A percentile compares a stretch with the other conserved stretches of the same genome.
Evolutionary conservation across 2,888 invertebrate genomes (phyloP).

Genomic region (Calliopum simillimum): DNA sequence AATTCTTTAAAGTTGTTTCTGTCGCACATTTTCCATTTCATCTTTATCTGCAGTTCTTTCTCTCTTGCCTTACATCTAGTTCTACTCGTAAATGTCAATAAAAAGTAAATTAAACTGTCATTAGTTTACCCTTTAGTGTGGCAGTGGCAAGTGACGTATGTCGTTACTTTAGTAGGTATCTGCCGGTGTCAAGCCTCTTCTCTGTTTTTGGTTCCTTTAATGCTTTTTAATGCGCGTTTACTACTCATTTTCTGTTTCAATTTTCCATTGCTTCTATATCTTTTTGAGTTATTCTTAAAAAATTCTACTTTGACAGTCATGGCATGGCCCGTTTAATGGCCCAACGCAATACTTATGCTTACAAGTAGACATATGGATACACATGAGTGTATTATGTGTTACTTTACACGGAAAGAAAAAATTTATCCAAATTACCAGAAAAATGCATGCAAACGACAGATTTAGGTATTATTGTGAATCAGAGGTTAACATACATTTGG

Average conservation of each 20-base stretch:
- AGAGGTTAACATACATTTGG: too few species aligned
- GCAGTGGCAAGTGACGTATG: slow-evolving; percentile 2
- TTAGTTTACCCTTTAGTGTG: slow-evolving; percentile 62
- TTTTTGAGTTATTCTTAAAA: background rate
- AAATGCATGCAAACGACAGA: too few species aligned
- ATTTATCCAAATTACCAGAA: too few species aligned
- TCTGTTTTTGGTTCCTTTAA: background rate
- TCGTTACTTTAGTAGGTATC: slow-evolving; percentile 6
- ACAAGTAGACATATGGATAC: too few species aligned
- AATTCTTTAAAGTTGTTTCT: background rate
- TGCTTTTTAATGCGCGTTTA: background rate
- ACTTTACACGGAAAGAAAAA: too few species aligned
- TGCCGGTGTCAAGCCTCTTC: background rate
- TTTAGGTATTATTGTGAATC: too few species aligned
- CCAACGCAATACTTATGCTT: background rate
- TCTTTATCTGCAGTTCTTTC: slow-evolving; percentile 13
- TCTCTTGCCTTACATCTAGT: slow-evolving; percentile 5
- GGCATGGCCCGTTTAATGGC: slow-evolving; percentile 26
- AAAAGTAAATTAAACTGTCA: slow-evolving; percentile 67
- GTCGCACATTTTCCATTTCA: background rate
- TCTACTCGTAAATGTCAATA: slow-evolving; percentile 47
- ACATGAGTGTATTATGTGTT: too few species aligned
- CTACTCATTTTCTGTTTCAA: background rate
- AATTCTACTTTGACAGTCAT: slow-evolving; percentile 27
- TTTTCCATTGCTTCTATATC: background rate